Evolutionary conservation across 2,797 vertebrate genomes (phyloP), one percentile per base, ranked within the genome.

Genomic region (Chromobotia macracanthus): DNA sequence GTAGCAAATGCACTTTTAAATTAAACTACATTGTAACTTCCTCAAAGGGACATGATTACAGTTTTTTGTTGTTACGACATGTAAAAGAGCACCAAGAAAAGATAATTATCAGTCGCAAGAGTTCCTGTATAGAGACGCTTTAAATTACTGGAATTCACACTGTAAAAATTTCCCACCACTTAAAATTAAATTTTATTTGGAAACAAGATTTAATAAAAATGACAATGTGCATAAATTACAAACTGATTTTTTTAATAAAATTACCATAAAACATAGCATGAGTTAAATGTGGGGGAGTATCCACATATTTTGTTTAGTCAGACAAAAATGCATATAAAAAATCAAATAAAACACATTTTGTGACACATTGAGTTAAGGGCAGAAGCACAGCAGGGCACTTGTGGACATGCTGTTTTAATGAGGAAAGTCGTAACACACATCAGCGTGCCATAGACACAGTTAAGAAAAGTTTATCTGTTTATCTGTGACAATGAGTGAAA

Each of bases 141-240:
- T 18, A 63, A 63, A 74, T 74, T 12, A 63, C 25, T 16, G 15
- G 60, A 51, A 12, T 53, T 53, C 61, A 75, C 41, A 44, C 8
- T 44, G 41, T 44, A 44, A 10, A 44, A 44, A 44, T 10, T 44
- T 44, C 41, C 41, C 41, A 44, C 9, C 41, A 44, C 9, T 10
- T 44, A 44, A 10, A 44, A 10, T 28, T 46, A 11, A 50, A 28
- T 19, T 82, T 82, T 74, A 80, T 84, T 82, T 15, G 38, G 12
- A 28, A 58, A 76, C 35, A 76, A 16, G 31, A 64, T 68, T 5
- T 31, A 67, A 81, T 68, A 16, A 56, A 46, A 72, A 46, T 82
- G 41, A 38, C 12, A 68, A 64, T 67, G 63, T 55, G 64, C 46
- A 79, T 75, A 75, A 81, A 75, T 84, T 75, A 84, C 71, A 75